A percentile compares a stretch with the other conserved stretches of the same genome.
phyloP scores from a whole-genome alignment of 2,888 invertebrate species.

The Thysanoteuthis rhombus region DNA sequence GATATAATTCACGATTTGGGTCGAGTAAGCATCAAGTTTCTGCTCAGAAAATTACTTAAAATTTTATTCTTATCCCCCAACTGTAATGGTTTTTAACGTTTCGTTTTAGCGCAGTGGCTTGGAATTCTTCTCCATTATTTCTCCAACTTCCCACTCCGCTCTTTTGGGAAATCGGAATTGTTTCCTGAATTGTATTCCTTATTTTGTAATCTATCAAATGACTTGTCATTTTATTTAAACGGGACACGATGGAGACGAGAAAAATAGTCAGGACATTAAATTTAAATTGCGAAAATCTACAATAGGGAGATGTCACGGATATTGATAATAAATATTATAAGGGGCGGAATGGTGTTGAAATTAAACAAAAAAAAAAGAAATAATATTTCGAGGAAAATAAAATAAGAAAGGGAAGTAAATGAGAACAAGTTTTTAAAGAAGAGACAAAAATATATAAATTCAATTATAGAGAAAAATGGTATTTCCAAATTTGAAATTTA shows the following conservation, averaged over 20 bases:
- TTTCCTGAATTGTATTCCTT: not conserved
- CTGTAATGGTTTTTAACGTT: not conserved
- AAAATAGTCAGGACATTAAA: not conserved
- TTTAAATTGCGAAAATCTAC: not conserved
- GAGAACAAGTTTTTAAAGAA: not conserved
- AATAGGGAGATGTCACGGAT: not conserved
- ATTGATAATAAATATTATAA: not conserved
- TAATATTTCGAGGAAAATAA: no score
- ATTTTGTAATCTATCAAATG: not conserved
- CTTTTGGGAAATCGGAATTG: not conserved
- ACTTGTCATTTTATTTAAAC: conserved; percentile 12
- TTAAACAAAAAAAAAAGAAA: no score
- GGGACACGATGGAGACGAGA: not conserved
- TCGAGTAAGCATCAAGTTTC: not conserved
- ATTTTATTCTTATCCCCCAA: not conserved
- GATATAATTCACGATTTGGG: not conserved
- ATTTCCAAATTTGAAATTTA: not conserved
- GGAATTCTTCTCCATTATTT: not conserved
- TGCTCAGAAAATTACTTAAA: not conserved
- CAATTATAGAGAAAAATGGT: not conserved
- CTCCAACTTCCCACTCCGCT: not conserved
- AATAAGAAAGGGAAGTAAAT: not conserved
- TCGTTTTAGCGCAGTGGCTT: not conserved
- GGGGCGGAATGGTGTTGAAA: not conserved
- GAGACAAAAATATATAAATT: not conserved